Percentiles rank a stretch among this genome's conserved stretches.
Conservation (phyloP, 2,113 vertebrate genomes). For the Passer domesticus region DNA sequence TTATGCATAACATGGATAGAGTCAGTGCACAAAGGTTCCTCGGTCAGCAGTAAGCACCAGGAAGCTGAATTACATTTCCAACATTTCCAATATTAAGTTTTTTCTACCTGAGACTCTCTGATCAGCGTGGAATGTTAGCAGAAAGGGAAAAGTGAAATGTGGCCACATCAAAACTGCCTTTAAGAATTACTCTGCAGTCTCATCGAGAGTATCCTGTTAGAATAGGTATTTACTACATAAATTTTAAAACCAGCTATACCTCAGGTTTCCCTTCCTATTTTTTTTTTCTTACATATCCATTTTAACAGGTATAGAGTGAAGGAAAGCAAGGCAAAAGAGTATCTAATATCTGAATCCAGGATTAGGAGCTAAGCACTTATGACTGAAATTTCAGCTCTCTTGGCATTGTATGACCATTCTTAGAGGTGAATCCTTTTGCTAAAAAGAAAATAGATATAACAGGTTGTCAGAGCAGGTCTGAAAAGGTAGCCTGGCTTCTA, state of each 20-base stretch:
- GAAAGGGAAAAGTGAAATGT: not conserved
- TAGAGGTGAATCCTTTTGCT: not conserved
- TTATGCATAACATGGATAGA: not conserved
- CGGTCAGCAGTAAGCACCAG: not conserved
- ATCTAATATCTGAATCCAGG: not conserved
- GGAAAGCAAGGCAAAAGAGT: not conserved
- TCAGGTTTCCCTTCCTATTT: not conserved
- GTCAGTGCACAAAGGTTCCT: not conserved
- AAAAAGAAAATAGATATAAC: not conserved
- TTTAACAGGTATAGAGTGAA: not conserved
- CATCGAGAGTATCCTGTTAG: not conserved
- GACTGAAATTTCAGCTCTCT: not conserved
- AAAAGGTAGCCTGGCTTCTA: not conserved
- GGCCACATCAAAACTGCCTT: not conserved
- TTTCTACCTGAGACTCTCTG: not conserved
- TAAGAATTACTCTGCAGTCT: not conserved
- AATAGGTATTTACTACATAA: not conserved
- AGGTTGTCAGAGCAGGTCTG: not conserved
- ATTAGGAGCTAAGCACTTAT: not conserved
- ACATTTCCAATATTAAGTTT: not conserved
- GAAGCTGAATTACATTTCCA: not conserved
- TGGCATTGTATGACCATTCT: not conserved
- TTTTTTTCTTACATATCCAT: accelerated
- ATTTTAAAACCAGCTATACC: not conserved
- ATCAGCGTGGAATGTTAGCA: not conserved